Conservation (phyloP, 2,113 vertebrate species). For the Bos javanicus region DNA sequence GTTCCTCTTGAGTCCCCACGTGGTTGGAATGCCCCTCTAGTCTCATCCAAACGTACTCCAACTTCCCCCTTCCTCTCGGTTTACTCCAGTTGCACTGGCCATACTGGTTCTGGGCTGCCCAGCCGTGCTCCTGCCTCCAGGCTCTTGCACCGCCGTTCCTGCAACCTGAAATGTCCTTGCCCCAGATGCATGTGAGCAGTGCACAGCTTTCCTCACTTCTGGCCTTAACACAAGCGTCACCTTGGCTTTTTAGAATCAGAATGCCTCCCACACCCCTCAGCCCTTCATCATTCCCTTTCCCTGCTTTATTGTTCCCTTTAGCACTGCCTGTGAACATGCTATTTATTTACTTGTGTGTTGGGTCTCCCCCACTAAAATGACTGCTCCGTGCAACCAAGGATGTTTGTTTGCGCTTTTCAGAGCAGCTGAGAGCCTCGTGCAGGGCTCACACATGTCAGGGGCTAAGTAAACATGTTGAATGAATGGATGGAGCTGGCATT, state of each 20-base stretch:
- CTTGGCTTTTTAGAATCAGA: background rate
- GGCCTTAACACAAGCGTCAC: background rate
- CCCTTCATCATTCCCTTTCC: background rate
- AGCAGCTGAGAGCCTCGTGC: background rate
- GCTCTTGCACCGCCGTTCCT: background rate
- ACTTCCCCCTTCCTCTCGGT: too few species aligned
- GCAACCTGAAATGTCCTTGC: background rate
- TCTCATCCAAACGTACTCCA: background rate
- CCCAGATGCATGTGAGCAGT: rapidly evolving
- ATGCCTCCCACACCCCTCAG: background rate
- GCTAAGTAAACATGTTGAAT: background rate
- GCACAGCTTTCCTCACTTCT: background rate
- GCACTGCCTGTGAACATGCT: background rate
- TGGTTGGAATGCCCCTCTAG: background rate
- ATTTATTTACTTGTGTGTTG: background rate
- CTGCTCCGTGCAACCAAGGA: background rate
- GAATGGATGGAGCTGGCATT: background rate
- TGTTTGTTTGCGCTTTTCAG: background rate
- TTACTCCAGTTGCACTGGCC: background rate
- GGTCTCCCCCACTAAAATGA: background rate
- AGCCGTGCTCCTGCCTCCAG: background rate
- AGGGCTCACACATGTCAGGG: background rate
- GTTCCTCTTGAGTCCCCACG: background rate
- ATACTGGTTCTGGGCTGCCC: background rate
- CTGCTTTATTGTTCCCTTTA: background rate